phyloP scores from a whole-genome alignment of 37 sponge, comb jelly and placozoan genomes.

The Bolinopsis microptera region DNA sequence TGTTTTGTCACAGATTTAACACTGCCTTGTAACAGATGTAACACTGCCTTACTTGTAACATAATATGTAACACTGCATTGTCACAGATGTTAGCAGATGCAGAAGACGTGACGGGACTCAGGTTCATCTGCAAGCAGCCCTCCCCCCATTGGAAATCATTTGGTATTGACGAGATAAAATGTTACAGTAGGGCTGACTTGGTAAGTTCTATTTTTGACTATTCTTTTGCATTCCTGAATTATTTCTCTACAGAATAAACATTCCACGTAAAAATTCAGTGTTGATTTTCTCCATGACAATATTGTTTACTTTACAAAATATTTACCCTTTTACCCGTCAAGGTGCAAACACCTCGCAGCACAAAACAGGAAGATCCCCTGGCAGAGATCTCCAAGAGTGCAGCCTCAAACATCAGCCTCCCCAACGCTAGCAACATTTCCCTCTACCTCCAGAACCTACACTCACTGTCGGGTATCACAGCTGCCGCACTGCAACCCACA shows the following conservation, averaged over 20 bases:
- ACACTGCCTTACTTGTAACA: too few species aligned
- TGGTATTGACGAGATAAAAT: constrained; percentile 32
- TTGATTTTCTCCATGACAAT: too few species aligned
- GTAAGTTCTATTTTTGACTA: too few species aligned
- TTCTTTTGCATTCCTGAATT: too few species aligned
- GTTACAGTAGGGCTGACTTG: constrained; percentile 36
- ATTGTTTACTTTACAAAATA: too few species aligned
- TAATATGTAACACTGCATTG: not conserved
- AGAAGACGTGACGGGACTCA: constrained; percentile 3
- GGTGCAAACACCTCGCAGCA: not conserved
- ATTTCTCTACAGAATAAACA: too few species aligned
- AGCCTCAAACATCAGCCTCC: not conserved
- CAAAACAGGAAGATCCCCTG: constrained; percentile 30
- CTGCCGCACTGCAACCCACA: not conserved
- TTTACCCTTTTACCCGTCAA: too few species aligned
- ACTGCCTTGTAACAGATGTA: too few species aligned
- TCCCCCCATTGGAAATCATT: constrained; percentile 41
- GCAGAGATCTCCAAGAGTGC: not conserved
- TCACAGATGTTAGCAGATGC: constrained; percentile 8
- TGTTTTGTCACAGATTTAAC: too few species aligned
- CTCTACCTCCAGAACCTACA: constrained; percentile 50
- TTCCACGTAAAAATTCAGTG: too few species aligned
- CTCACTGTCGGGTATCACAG: constrained; percentile 13
- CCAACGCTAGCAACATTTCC: not conserved
- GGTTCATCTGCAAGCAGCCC: constrained; percentile 47